phyloP scores from a whole-genome alignment of 2,797 vertebrate genomes.

The Hemibagrus guttatus region DNA sequence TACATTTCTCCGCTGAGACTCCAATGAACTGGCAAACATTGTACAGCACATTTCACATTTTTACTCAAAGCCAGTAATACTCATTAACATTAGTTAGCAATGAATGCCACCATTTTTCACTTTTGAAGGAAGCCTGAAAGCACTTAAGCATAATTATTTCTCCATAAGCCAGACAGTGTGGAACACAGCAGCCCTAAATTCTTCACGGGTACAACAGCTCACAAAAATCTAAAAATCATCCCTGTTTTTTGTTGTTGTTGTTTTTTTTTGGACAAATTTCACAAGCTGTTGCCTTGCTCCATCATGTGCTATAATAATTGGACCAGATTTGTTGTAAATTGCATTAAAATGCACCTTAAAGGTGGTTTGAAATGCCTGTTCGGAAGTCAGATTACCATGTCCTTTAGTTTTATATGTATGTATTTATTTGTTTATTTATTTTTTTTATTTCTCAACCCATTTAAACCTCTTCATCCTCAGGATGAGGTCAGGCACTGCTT shows the following conservation, averaged over 20 bases:
- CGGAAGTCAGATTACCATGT: constrained; percentile 79
- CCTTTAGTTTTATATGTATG: constrained; percentile 59
- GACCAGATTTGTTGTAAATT: constrained; percentile 73
- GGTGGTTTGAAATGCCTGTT: constrained; percentile 73
- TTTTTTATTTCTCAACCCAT: constrained; percentile 73
- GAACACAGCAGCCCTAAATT: constrained; percentile 67
- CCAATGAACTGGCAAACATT: constrained; percentile 15
- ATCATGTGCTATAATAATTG: constrained; percentile 74
- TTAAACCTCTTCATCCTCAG: constrained; percentile 74
- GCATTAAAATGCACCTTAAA: constrained; percentile 81
- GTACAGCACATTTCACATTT: constrained; percentile 47
- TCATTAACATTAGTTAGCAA: constrained; percentile 63
- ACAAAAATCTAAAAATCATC: constrained; percentile 53
- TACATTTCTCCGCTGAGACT: constrained; percentile 23
- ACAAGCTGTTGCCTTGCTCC: constrained; percentile 68
- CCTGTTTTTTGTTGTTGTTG: constrained; percentile 56
- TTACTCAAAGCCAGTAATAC: constrained; percentile 53
- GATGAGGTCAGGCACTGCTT: constrained; percentile 75
- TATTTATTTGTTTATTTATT: constrained; percentile 63
- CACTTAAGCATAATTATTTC: constrained; percentile 80
- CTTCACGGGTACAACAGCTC: constrained; percentile 56
- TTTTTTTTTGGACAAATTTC: constrained; percentile 68
- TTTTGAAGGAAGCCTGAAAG: constrained; percentile 67
- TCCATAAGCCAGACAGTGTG: constrained; percentile 71
- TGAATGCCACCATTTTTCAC: constrained; percentile 66